phyloP scores from a whole-genome alignment of 1,140 invertebrate species.

The Saxidomus purpurata region DNA sequence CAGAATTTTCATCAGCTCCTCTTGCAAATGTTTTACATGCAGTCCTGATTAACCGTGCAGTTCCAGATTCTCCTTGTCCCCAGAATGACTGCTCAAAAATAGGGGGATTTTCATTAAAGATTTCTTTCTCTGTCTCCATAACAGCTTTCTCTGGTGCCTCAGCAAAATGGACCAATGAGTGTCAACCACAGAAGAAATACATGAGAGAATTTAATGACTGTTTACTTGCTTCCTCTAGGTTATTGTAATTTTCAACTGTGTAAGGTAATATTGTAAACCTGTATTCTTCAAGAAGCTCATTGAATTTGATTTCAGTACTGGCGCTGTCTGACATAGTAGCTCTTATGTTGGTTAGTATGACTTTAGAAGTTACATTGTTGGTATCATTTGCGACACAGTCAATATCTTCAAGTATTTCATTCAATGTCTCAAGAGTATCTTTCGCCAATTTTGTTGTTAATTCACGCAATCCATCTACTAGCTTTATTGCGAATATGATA shows the following conservation, averaged over 20 bases:
- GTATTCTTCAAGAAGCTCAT: constrained; percentile 31
- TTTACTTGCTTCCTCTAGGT: neutral
- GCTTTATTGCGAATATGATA: neutral
- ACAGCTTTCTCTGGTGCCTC: neutral
- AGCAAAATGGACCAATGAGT: constrained; percentile 14
- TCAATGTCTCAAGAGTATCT: neutral
- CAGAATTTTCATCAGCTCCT: constrained; percentile 45
- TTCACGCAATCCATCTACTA: constrained; percentile 1
- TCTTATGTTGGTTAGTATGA: constrained; percentile 25
- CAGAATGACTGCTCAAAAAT: neutral
- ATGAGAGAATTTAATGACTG: neutral
- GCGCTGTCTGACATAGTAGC: constrained; percentile 36
- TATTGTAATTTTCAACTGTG: neutral
- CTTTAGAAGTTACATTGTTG: neutral
- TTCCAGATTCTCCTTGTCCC: constrained; percentile 2
- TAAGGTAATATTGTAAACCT: constrained; percentile 17
- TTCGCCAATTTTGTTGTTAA: constrained; percentile 1
- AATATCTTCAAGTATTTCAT: neutral
- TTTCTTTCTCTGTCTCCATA: neutral
- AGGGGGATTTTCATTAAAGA: neutral
- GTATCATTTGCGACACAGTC: neutral
- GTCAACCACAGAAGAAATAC: constrained; percentile 1
- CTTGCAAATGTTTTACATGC: constrained; percentile 47
- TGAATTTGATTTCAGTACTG: constrained; percentile 16
- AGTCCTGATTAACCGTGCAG: constrained; percentile 32